Percentiles rank a stretch among this genome's conserved stretches.
Conservation (phyloP, 2,113 vertebrate species). For the Hyaena hyaena region DNA sequence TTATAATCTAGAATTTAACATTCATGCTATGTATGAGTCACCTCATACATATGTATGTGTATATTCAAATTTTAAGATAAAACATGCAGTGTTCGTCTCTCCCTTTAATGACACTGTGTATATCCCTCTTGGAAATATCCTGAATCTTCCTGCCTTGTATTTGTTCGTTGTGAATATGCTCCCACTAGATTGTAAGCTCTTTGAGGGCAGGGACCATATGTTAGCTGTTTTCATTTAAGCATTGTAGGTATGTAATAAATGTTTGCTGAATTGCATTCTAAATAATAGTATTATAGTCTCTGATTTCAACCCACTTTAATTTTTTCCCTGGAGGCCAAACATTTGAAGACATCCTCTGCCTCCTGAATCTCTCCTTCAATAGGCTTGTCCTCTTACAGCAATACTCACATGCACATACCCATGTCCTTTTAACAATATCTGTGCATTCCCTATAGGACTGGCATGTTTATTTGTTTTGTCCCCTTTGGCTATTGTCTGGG, state of each 20-base stretch:
- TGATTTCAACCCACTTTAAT: constrained; percentile 37
- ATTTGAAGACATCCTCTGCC: not conserved
- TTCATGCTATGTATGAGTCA: not conserved
- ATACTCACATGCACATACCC: too few species aligned
- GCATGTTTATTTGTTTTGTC: not conserved
- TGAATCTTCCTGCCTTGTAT: not conserved
- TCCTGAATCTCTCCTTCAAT: not conserved
- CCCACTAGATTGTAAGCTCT: constrained; percentile 25
- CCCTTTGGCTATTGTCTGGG: not conserved
- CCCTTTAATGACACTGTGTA: not conserved
- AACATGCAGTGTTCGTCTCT: not conserved
- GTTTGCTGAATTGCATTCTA: not conserved
- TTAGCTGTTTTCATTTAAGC: constrained; percentile 32
- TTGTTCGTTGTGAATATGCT: not conserved
- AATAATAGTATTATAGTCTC: constrained; percentile 13
- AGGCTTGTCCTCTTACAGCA: not conserved
- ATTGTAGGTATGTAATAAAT: constrained; percentile 1
- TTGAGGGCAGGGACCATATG: not conserved
- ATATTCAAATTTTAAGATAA: not conserved
- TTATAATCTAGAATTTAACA: constrained; percentile 6
- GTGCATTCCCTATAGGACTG: not conserved
- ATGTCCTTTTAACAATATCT: too few species aligned
- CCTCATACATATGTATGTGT: too few species aligned
- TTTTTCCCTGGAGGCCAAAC: not conserved
- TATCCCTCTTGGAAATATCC: not conserved